These are phyloP conservation scores for Paedocypris micromegethes DNA, from an alignment of 2,797 vertebrate species.

Conservation along the genomic window DNA sequence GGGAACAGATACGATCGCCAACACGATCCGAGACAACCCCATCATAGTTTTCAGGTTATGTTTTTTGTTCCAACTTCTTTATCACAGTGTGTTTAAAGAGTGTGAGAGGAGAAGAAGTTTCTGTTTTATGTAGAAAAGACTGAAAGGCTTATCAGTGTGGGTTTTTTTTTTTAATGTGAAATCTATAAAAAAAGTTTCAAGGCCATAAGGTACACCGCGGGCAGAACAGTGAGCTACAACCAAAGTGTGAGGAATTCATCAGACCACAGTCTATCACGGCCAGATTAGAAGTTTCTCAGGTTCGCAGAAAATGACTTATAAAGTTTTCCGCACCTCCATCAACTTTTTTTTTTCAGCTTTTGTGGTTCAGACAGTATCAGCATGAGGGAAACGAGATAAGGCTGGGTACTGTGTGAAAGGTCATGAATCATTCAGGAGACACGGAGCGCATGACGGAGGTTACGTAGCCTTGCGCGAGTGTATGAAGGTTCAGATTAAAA, in stretches of 20 bases:
- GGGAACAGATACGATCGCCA: too few relatives aligned
- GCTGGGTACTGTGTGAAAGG: conserved; percentile 8
- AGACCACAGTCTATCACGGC: conserved; percentile 47
- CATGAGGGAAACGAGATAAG: conserved; percentile 8
- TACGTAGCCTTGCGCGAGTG: background rate
- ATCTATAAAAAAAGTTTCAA: too few relatives aligned
- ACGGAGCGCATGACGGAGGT: background rate
- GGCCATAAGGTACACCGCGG: background rate
- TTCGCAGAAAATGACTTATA: conserved; percentile 47
- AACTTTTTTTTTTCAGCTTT: conserved; percentile 14
- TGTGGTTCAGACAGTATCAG: background rate
- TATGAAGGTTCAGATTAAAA: background rate
- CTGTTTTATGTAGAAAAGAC: too few relatives aligned
- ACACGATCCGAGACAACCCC: too few relatives aligned
- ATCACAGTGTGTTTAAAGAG: too few relatives aligned
- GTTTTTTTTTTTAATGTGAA: too few relatives aligned
- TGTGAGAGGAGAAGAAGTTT: too few relatives aligned
- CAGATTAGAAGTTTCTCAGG: conserved; percentile 47
- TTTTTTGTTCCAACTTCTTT: too few relatives aligned
- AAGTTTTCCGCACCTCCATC: conserved; percentile 21
- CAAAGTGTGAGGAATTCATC: conserved; percentile 55
- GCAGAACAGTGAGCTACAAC: conserved; percentile 40
- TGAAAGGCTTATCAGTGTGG: too few relatives aligned
- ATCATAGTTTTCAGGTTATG: too few relatives aligned
- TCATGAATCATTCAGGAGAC: conserved; percentile 10